phyloP scores from a whole-genome alignment of 2,888 invertebrate species.

The Hanleya hanleyi region DNA sequence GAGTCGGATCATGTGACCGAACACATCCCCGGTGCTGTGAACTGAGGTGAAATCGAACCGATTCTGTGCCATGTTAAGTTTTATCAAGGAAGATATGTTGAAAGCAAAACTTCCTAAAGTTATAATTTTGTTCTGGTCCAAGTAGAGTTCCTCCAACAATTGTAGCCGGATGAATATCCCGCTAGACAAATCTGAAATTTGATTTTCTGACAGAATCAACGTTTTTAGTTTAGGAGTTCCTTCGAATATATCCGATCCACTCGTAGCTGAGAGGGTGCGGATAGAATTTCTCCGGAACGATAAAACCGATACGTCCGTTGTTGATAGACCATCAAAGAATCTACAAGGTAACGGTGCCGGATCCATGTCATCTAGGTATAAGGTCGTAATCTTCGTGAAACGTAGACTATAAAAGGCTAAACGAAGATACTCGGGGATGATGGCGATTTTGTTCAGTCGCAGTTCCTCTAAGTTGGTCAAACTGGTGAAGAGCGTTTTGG shows the following conservation, averaged over 20 bases:
- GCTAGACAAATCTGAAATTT: not conserved
- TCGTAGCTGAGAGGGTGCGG: not conserved
- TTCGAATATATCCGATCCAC: not conserved
- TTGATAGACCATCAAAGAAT: not conserved
- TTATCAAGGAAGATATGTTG: not conserved
- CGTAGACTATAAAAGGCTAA: not conserved
- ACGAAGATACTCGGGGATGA: not conserved
- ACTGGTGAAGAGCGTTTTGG: not conserved
- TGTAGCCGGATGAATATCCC: not conserved
- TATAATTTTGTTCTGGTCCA: not conserved
- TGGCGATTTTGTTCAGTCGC: not conserved
- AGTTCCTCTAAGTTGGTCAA: not conserved
- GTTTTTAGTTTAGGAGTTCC: not conserved
- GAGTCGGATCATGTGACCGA: not conserved
- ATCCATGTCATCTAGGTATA: conserved; percentile 2
- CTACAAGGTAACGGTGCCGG: not conserved
- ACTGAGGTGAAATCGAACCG: not conserved
- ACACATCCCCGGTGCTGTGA: not conserved
- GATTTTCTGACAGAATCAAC: not conserved
- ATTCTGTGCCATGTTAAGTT: not conserved
- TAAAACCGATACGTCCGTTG: not conserved
- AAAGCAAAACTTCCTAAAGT: not conserved
- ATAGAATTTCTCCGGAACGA: not conserved
- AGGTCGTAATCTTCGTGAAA: not conserved
- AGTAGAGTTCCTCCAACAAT: not conserved